These are phyloP conservation scores for Cryptotis parvus DNA, from an alignment of 2,113 vertebrate species.

Conservation along the genomic window DNA sequence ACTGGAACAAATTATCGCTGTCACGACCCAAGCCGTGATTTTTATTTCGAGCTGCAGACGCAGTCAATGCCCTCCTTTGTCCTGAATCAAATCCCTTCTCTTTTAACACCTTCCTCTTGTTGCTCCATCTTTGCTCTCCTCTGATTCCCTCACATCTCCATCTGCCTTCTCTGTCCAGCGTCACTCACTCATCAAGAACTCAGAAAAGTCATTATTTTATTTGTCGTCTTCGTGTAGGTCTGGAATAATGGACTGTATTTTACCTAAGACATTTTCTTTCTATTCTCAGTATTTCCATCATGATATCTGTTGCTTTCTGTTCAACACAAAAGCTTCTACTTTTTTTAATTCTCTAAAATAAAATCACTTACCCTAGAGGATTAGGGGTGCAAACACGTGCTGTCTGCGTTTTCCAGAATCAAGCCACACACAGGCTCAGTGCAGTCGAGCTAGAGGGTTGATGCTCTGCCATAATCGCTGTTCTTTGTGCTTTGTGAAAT, in stretches of 20 bases:
- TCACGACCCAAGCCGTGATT: neutral
- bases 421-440: neutral
- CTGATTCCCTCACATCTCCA: neutral
- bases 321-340: no score
- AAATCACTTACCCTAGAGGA: neutral
- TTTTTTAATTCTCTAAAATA: neutral
- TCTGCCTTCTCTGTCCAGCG: neutral
- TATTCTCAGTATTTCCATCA: neutral
- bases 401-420: neutral
- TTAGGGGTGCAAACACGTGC: neutral
- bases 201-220: neutral
- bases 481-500: no score
- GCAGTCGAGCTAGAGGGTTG: no score
- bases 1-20: neutral
- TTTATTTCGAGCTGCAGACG: neutral
- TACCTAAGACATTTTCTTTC: neutral
- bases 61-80: neutral
- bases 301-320: neutral
- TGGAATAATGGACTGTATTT: neutral
- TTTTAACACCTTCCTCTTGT: no score
- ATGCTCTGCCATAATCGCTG: neutral
- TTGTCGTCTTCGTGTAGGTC: neutral
- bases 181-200: neutral
- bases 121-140: fast-evolving
- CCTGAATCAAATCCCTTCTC: neutral